phyloP scores from a whole-genome alignment of 2,888 invertebrate species.

The Cantharis rustica region DNA sequence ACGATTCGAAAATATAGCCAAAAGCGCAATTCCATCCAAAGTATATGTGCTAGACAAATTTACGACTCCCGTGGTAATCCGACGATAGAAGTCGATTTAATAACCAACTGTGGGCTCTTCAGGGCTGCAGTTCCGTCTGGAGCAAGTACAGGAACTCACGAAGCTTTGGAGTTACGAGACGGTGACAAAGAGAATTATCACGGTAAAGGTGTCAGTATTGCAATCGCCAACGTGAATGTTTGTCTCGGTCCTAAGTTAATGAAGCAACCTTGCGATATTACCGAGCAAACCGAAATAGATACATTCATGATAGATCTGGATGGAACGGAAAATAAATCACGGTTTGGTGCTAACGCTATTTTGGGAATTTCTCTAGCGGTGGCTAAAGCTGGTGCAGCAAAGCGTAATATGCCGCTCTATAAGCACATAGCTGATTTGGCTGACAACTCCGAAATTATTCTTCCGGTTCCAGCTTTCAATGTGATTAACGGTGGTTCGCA shows the following conservation, averaged over 20 bases:
- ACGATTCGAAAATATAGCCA: not conserved
- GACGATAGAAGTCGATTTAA: conserved; percentile 91
- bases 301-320: conserved; percentile 85
- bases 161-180: conserved; percentile 96
- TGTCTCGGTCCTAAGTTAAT: conserved; percentile 78
- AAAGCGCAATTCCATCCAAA: conserved; percentile 69
- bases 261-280: conserved; percentile 81
- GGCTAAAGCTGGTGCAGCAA: conserved; percentile 96
- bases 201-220: conserved; percentile 94
- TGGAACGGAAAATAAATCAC: conserved; percentile 97
- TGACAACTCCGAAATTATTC: conserved; percentile 84
- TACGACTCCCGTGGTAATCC: conserved; percentile 99
- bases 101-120: conserved; percentile 80
- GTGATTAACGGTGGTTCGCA: conserved; percentile 99
- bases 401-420: conserved; percentile 87
- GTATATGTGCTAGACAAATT: conserved; percentile 93
- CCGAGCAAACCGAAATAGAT: conserved; percentile 88
- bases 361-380: conserved; percentile 96
- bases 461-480: conserved; percentile 98
- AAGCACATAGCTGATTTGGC: conserved; percentile 95
- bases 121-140: conserved; percentile 78
- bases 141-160: conserved; percentile 75
- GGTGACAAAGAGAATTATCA: conserved; percentile 86
- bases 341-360: conserved; percentile 96
- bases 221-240: conserved; percentile 89